A percentile compares a stretch with the other conserved stretches of the same genome.
Conservation (phyloP, 2,113 vertebrate genomes). For the Phoxinus phoxinus region DNA sequence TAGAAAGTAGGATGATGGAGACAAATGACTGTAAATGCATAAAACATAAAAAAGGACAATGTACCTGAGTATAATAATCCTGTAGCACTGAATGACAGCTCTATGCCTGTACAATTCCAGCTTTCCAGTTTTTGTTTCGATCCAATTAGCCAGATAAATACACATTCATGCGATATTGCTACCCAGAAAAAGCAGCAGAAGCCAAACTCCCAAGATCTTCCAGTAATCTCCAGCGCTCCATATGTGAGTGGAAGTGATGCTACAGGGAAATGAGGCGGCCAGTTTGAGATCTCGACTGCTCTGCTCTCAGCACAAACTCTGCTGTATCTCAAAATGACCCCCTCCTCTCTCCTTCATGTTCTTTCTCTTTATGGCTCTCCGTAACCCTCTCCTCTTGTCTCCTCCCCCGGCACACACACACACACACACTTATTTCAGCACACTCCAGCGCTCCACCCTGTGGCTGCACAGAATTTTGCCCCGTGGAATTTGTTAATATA, state of each 20-base stretch:
- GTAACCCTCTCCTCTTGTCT: conserved; percentile 39
- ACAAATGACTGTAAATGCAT: neutral
- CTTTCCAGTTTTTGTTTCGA: neutral
- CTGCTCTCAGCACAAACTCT: conserved; percentile 15
- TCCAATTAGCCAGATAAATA: conserved; percentile 10
- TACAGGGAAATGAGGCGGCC: conserved; percentile 8
- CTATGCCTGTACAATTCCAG: conserved; percentile 9
- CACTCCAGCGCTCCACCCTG: conserved; percentile 42
- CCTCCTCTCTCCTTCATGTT: conserved; percentile 21
- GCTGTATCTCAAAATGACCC: conserved; percentile 27
- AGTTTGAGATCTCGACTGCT: conserved; percentile 19
- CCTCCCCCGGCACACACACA: conserved; percentile 37
- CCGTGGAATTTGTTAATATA: neutral
- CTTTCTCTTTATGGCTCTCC: conserved; percentile 23
- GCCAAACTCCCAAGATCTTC: conserved; percentile 24
- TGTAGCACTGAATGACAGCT: neutral
- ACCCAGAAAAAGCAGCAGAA: neutral
- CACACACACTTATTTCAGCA: neutral
- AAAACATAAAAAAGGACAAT: neutral
- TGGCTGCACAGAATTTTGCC: conserved; percentile 40
- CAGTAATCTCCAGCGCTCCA: conserved; percentile 41
- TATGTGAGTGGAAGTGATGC: conserved; percentile 5
- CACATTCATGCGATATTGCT: neutral
- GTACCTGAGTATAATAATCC: neutral
- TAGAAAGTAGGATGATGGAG: neutral